Conservation (phyloP, 2,797 vertebrate species). For the Morelia viridis region DNA sequence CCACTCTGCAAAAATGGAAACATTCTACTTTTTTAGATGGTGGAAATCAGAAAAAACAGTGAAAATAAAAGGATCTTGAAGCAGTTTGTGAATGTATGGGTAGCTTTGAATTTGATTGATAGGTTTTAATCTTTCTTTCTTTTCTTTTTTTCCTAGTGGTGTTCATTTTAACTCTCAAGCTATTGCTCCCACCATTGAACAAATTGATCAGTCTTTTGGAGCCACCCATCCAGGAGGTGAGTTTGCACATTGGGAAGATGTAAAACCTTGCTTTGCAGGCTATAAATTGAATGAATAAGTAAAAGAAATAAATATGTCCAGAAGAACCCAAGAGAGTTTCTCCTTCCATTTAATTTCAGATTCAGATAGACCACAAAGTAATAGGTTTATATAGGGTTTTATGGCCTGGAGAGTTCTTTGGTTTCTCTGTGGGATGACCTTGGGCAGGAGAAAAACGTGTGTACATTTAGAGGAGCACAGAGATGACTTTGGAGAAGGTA, state of each 20-base stretch:
- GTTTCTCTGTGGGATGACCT: neutral
- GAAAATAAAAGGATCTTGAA: neutral
- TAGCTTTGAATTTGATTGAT: neutral
- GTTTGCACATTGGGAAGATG: neutral
- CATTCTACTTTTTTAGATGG: neutral
- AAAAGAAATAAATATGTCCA: too few species aligned
- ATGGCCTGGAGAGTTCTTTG: neutral
- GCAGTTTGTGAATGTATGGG: neutral
- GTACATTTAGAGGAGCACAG: too few species aligned
- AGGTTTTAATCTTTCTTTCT: neutral
- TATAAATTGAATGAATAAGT: too few species aligned
- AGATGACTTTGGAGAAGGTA: neutral
- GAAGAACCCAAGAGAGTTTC: neutral
- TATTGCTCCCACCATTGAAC: constrained; percentile 97
- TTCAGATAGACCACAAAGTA: neutral
- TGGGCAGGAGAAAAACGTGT: too few species aligned
- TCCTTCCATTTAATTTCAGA: neutral
- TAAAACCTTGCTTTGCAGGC: neutral
- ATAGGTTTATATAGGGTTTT: neutral
- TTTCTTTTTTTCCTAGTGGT: constrained; percentile 86
- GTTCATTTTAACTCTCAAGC: constrained; percentile 99
- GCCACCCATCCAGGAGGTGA: constrained; percentile 98
- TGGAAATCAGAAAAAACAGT: neutral
- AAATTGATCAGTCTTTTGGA: constrained; percentile 99
- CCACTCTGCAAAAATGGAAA: neutral